Conservation (phyloP, 1,140 invertebrate genomes). For the Xylocopa sonorina region DNA sequence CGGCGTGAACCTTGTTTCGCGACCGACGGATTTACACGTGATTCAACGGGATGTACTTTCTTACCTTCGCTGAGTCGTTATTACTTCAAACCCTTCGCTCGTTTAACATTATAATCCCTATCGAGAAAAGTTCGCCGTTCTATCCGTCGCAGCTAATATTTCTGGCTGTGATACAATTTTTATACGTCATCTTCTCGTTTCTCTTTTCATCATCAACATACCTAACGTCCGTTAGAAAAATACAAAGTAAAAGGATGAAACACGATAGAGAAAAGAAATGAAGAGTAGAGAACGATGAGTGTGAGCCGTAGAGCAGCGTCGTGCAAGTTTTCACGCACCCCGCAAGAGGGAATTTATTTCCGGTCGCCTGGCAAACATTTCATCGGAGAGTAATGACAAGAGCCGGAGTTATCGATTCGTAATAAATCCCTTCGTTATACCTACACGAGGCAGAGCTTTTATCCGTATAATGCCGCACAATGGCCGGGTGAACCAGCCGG, state of each 20-base stretch:
- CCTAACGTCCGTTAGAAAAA: constrained; percentile 14
- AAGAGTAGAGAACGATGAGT: background rate
- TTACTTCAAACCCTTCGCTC: no score
- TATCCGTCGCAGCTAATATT: no score
- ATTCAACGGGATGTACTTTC: no score
- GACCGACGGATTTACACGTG: no score
- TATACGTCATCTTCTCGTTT: background rate
- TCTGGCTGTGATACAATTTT: background rate
- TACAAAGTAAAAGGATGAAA: background rate
- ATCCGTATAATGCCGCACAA: constrained; percentile 72
- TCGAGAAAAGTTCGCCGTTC: no score
- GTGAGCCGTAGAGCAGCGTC: constrained; percentile 27
- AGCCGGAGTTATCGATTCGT: constrained; percentile 71
- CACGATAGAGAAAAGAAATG: background rate
- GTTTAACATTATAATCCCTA: no score
- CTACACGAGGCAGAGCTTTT: constrained; percentile 66
- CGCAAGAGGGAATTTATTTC: constrained; percentile 68
- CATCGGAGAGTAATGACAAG: constrained; percentile 67
- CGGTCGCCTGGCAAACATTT: constrained; percentile 65
- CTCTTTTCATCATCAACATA: background rate
- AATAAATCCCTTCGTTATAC: constrained; percentile 72
- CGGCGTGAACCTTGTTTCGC: no score
- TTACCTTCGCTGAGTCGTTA: no score
- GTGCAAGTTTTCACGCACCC: constrained; percentile 61
- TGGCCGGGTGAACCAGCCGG: constrained; percentile 66